Conservation (phyloP, 2,888 invertebrate genomes). For the Tipula confusa region DNA sequence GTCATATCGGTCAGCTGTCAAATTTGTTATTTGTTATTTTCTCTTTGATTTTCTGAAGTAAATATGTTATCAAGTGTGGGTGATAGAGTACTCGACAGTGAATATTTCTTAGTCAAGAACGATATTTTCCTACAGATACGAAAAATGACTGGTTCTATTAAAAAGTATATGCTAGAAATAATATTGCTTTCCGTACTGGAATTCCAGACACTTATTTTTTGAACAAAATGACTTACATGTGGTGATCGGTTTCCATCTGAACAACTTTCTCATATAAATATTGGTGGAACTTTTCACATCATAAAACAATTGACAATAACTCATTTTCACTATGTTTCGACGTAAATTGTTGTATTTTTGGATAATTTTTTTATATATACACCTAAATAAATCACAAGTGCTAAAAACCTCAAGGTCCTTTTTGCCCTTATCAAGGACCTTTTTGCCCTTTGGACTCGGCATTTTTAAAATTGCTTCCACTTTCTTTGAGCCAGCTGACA, state of each 20-base stretch:
- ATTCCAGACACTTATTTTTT: not conserved
- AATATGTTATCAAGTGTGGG: too few relatives aligned
- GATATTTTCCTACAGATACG: too few relatives aligned
- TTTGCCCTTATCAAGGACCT: not conserved
- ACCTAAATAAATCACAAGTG: not conserved
- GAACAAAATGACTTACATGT: conserved; percentile 40
- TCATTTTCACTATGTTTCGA: too few relatives aligned
- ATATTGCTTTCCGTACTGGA: too few relatives aligned
- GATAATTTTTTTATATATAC: not conserved
- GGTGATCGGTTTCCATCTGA: conserved; percentile 35
- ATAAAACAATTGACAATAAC: too few relatives aligned
- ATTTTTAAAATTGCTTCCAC: conserved; percentile 32
- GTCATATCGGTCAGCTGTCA: too few relatives aligned
- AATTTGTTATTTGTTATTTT: too few relatives aligned
- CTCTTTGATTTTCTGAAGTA: too few relatives aligned
- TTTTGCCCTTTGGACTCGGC: conserved; percentile 31
- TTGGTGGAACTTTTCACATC: conserved; percentile 10
- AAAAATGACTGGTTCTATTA: too few relatives aligned
- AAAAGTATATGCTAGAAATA: too few relatives aligned
- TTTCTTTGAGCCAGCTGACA: conserved; percentile 32
- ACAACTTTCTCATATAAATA: conserved; percentile 33
- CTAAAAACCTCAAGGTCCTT: not conserved
- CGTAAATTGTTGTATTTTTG: not conserved
- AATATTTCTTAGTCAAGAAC: too few relatives aligned
- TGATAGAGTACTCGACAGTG: too few relatives aligned